phyloP scores from a whole-genome alignment of 2,113 vertebrate species.

The Vulpes lagopus region DNA sequence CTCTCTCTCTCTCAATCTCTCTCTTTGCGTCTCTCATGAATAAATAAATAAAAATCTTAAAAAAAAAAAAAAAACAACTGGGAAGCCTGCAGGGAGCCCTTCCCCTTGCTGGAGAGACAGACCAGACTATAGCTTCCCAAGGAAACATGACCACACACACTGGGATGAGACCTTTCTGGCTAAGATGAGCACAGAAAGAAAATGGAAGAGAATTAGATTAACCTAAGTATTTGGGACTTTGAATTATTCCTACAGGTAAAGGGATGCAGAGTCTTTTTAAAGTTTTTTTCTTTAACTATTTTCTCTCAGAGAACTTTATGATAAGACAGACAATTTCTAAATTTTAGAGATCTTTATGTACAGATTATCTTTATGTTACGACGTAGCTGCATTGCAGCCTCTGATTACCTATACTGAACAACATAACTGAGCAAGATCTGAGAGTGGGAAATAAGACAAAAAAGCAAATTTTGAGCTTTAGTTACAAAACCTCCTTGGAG shows the following conservation, averaged over 20 bases:
- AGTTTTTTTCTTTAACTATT: not conserved
- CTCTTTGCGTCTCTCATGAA: too few species aligned
- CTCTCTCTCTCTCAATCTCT: too few species aligned
- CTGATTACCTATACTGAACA: not conserved
- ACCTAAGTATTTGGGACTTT: not conserved
- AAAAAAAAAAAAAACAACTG: too few species aligned
- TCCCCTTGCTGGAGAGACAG: not conserved
- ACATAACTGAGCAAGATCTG: not conserved
- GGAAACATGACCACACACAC: not conserved
- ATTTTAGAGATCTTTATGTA: not conserved
- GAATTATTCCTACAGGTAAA: constrained; percentile 8
- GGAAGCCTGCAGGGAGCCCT: not conserved
- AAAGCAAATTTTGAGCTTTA: constrained; percentile 10
- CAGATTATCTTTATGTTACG: not conserved
- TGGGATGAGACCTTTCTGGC: not conserved
- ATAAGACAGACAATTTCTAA: not conserved
- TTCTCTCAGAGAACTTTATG: not conserved
- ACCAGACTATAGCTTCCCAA: not conserved
- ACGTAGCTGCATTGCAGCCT: not conserved
- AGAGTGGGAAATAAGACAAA: not conserved
- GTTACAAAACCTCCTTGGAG: not conserved
- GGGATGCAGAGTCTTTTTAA: not conserved
- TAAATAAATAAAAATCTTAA: too few species aligned
- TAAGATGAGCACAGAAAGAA: not conserved
- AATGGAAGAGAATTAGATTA: not conserved